A percentile compares a stretch with the other conserved stretches of the same genome.
Conservation (phyloP, 2,888 invertebrate species). For the Oligia strigilis region DNA sequence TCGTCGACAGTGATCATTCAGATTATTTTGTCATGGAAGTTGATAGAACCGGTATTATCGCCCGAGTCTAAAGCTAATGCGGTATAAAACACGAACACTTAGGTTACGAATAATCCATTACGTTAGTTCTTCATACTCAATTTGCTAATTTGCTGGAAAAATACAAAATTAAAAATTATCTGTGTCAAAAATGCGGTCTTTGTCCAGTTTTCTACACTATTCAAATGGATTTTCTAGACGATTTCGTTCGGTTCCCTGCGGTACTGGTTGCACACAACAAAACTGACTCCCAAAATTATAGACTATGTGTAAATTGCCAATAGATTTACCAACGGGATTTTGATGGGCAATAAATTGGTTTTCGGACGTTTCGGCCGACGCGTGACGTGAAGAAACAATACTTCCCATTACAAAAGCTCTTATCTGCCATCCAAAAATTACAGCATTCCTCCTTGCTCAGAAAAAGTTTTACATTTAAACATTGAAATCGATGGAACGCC, state of each 20-base stretch:
- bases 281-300: constrained; percentile 75
- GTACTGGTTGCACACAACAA: constrained; percentile 71
- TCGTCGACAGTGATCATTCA: constrained; percentile 82
- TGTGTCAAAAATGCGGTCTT: constrained; percentile 30
- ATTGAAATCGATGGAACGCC: neutral
- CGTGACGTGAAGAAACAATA: constrained; percentile 22
- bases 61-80: constrained; percentile 55
- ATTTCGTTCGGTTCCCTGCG: constrained; percentile 72
- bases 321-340: constrained; percentile 69
- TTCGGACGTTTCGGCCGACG: constrained; percentile 42
- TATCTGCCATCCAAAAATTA: neutral
- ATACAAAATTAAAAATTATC: constrained; percentile 42
- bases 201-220: constrained; percentile 33
- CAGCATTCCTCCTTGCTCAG: neutral
- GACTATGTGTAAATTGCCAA: constrained; percentile 65
- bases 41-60: constrained; percentile 81
- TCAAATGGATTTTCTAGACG: constrained; percentile 47
- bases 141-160: constrained; percentile 48
- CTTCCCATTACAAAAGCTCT: neutral
- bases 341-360: constrained; percentile 66
- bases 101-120: constrained; percentile 56
- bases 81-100: constrained; percentile 57
- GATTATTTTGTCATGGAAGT: constrained; percentile 83
- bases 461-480: neutral
- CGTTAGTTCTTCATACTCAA: constrained; percentile 49